These are phyloP conservation scores for Poecilia latipinna DNA, from an alignment of 2,113 vertebrate species.

Conservation along the genomic window DNA sequence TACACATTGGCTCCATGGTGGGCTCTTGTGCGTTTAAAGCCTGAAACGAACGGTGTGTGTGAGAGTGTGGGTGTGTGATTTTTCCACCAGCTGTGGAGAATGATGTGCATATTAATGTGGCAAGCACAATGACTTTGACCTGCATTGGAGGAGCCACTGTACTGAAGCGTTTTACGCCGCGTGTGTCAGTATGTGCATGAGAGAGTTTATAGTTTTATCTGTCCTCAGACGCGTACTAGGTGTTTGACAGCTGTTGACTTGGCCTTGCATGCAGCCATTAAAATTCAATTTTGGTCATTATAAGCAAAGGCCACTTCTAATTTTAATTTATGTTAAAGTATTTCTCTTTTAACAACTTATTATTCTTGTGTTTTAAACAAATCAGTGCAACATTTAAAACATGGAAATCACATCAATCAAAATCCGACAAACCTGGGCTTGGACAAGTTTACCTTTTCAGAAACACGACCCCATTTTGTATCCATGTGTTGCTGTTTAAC, in stretches of 20 bases:
- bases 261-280: slow-evolving; percentile 52
- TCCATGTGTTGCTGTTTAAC: neutral
- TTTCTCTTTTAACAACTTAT: slow-evolving; percentile 7
- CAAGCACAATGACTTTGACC: slow-evolving; percentile 71
- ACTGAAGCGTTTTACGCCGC: slow-evolving; percentile 46
- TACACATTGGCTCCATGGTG: slow-evolving; percentile 52
- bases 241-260: slow-evolving; percentile 76
- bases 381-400: neutral
- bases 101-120: slow-evolving; percentile 63
- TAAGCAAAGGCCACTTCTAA: slow-evolving; percentile 48
- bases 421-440: neutral
- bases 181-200: slow-evolving; percentile 57
- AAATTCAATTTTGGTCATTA: slow-evolving; percentile 62
- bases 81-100: slow-evolving; percentile 69
- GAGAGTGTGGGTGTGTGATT: slow-evolving; percentile 28
- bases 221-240: slow-evolving; percentile 55
- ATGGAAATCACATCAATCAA: neutral
- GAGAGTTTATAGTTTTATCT: slow-evolving; percentile 67
- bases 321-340: slow-evolving; percentile 31
- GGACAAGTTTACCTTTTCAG: neutral
- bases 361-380: neutral
- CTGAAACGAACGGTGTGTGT: slow-evolving; percentile 25
- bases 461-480: neutral
- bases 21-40: slow-evolving; percentile 44
- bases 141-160: slow-evolving; percentile 54